Base-by-base conservation (phyloP, 2,888 invertebrate species). In the Eristalis tenax region DNA sequence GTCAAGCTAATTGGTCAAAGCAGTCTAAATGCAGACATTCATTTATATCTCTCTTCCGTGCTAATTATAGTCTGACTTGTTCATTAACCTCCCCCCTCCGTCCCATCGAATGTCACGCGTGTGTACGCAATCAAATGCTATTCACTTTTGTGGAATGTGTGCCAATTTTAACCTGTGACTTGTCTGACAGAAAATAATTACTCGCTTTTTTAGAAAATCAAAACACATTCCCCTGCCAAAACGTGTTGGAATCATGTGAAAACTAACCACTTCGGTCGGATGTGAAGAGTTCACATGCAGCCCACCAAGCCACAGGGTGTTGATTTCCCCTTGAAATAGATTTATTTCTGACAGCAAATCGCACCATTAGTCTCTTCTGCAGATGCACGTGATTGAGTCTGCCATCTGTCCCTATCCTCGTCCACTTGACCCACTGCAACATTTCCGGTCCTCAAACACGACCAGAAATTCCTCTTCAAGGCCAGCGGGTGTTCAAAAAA, bases 231-330 rank as follows among this genome's bases (percentile, higher is more conserved):
- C 10, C 35, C 38, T 74, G 64, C 74, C 64, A 74, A 74, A 74
- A 74, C 74, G 64, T 74, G 64, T 74, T 56, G 65, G n/a, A 43
- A 74, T 74, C 64, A 65, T 74, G 74, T 56, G 73, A 32, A 74
- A 70, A 43, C 26, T 18, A 43, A 18, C 50, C 50, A 50, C 6
- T 50, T n/a, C n/a, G 50, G 50, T 8, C 6, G 50, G 8, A 6
- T 18, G 18, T 18, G 50, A 50, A 2, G 8, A 6, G n/a, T 18
- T 63, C 59, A 32, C 69, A 70, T 57, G 57, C 32, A 69, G 0
- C 23, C 50, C 22, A 23, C 40, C 13, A 26, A 2, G 4, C 11
- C 6, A 0, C 32, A 4, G 50, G 61, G 61, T 61, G 71, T 61
- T 71, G 26, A 61, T 61, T 61, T 40, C 38, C 61, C 18, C n/a